Percentiles rank a stretch among this genome's conserved stretches.
Evolutionary conservation across 2,113 vertebrate genomes (phyloP).

Genomic region (Noturus placidus): DNA sequence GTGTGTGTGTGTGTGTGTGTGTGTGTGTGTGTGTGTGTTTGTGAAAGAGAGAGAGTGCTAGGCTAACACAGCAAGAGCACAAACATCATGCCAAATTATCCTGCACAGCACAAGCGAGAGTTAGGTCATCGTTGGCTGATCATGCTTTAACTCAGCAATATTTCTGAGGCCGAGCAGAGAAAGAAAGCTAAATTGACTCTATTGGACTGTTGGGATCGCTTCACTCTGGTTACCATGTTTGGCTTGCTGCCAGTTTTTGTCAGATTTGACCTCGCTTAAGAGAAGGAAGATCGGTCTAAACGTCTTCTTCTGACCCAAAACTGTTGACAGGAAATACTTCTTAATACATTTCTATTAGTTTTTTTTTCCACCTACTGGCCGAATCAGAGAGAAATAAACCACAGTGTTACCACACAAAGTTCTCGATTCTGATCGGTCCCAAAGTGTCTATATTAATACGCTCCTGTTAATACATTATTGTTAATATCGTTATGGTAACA

Average conservation of each 20-base stretch:
- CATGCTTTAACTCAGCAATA: slow-evolving; percentile 14
- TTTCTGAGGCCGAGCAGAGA: background rate
- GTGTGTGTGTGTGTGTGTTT: background rate
- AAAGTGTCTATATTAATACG: background rate
- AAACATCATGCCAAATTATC: slow-evolving; percentile 23
- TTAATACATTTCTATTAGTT: background rate
- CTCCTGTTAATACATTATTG: background rate
- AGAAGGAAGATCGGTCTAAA: background rate
- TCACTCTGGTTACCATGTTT: background rate
- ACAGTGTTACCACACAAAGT: too few species aligned
- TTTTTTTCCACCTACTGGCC: background rate
- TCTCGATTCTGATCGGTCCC: background rate
- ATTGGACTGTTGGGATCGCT: slow-evolving; percentile 10
- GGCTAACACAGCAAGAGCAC: slow-evolving; percentile 14
- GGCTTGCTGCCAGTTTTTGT: background rate
- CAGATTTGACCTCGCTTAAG: background rate
- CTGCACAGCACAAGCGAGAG: slow-evolving; percentile 30
- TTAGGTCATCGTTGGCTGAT: slow-evolving; percentile 16
- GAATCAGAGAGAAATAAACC: background rate
- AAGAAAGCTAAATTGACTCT: slow-evolving; percentile 29
- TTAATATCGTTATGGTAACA: background rate
- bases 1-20: background rate
- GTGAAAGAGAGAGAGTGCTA: background rate
- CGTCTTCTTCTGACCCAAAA: background rate
- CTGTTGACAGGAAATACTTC: background rate